A percentile compares a stretch with the other conserved stretches of the same genome.
Conservation (phyloP, 2,888 invertebrate genomes). For the Drosophila anomalata region DNA sequence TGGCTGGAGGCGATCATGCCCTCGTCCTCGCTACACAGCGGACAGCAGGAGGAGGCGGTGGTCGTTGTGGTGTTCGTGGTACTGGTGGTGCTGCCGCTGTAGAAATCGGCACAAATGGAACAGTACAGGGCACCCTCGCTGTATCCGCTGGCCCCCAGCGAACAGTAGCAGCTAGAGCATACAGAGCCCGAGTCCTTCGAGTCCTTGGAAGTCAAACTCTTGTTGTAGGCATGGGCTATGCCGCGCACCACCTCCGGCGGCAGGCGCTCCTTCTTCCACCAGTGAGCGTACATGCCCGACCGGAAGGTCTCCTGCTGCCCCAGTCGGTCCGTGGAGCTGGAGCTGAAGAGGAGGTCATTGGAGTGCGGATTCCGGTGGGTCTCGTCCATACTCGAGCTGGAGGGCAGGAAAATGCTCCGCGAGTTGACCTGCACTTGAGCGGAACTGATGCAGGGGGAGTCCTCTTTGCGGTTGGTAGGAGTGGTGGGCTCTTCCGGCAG, state of each 20-base stretch:
- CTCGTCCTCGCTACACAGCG: constrained; percentile 69
- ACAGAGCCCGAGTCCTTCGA: constrained; percentile 72
- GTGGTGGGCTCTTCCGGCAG: constrained; percentile 28
- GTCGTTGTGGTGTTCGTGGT: constrained; percentile 75
- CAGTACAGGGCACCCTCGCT: constrained; percentile 80
- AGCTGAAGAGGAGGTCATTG: constrained; percentile 52
- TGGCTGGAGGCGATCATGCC: constrained; percentile 47
- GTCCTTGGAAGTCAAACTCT: constrained; percentile 84
- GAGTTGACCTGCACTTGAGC: constrained; percentile 80
- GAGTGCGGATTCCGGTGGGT: constrained; percentile 12
- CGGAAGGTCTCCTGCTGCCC: constrained; percentile 86
- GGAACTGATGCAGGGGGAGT: constrained; percentile 23
- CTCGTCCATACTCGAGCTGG: constrained; percentile 64
- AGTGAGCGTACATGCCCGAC: constrained; percentile 94
- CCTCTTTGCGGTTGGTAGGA: constrained; percentile 36
- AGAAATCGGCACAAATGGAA: constrained; percentile 70
- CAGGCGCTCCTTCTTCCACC: constrained; percentile 95
- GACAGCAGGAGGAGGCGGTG: constrained; percentile 73
- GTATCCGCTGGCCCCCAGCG: constrained; percentile 74
- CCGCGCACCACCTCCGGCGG: constrained; percentile 88
- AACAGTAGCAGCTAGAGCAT: constrained; percentile 79
- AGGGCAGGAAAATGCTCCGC: constrained; percentile 80
- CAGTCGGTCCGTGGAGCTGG: constrained; percentile 61
- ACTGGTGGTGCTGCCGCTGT: constrained; percentile 51
- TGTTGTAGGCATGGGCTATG: constrained; percentile 84